Conservation (phyloP, 2,888 invertebrate species). For the Apomyelois bistriatella region DNA sequence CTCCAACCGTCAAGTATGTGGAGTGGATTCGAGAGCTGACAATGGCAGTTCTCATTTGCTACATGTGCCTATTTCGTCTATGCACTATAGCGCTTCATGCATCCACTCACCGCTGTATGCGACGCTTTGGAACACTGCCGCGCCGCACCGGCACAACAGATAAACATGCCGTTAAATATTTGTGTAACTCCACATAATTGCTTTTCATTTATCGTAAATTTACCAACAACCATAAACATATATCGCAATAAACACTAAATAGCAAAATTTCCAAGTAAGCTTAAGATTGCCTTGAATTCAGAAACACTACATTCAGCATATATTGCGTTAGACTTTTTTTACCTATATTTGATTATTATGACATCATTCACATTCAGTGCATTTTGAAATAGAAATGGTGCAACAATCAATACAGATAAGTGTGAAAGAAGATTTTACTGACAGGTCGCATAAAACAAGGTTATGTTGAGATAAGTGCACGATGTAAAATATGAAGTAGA, state of each 20-base stretch:
- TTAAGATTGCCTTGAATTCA: not conserved
- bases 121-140: slow-evolving; percentile 96
- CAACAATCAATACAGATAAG: slow-evolving; percentile 16
- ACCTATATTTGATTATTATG: not conserved
- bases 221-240: not conserved
- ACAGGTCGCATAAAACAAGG: not conserved
- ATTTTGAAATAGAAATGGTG: slow-evolving; percentile 15
- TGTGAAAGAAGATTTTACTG: not conserved
- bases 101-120: slow-evolving; percentile 95
- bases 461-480: not conserved
- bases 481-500: not conserved
- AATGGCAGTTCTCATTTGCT: slow-evolving; percentile 14
- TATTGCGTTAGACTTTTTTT: not conserved
- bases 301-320: not conserved
- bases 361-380: slow-evolving; percentile 16
- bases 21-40: slow-evolving; percentile 45
- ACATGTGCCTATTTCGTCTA: not conserved
- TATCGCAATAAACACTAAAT: slow-evolving; percentile 1
- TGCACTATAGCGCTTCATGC: slow-evolving; percentile 51
- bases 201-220: slow-evolving; percentile 10
- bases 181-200: slow-evolving; percentile 34
- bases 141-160: slow-evolving; percentile 76
- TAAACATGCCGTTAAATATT: slow-evolving; percentile 71
- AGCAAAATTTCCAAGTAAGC: not conserved
- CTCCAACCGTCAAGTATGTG: slow-evolving; percentile 56